Evolutionary conservation across 2,797 vertebrate species (phyloP).

Genomic region (Xenops minutus): DNA sequence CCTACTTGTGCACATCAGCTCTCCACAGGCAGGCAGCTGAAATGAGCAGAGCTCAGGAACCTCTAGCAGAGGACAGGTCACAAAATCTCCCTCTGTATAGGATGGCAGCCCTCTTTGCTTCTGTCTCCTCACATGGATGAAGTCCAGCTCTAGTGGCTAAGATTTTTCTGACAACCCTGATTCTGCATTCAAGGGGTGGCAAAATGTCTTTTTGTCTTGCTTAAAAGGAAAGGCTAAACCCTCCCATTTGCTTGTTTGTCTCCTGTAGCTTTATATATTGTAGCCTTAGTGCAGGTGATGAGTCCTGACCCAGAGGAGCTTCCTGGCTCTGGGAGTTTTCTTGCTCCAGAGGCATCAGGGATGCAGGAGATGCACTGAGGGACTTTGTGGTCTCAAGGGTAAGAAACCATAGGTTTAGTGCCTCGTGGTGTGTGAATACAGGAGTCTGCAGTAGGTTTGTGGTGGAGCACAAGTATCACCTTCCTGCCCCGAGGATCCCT

Average conservation of each 20-base stretch:
- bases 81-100: background rate
- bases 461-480: background rate
- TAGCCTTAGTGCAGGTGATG: background rate
- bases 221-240: background rate
- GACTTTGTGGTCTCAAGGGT: slow-evolving; percentile 45
- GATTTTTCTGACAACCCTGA: background rate
- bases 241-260: background rate
- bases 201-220: background rate
- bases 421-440: background rate
- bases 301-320: background rate
- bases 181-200: background rate
- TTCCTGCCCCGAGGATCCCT: background rate
- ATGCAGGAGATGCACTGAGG: background rate
- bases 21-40: background rate
- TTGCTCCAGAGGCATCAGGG: background rate
- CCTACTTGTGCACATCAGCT: background rate
- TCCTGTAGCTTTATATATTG: background rate
- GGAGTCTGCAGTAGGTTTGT: background rate
- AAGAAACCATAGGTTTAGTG: slow-evolving; percentile 52
- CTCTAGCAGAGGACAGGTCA: background rate
- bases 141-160: background rate
- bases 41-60: background rate
- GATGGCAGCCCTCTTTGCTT: background rate
- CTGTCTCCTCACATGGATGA: background rate
- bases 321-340: background rate